Base-by-base conservation (phyloP, 2,888 invertebrate species). In the Mesorhabditis spiculigera region DNA sequence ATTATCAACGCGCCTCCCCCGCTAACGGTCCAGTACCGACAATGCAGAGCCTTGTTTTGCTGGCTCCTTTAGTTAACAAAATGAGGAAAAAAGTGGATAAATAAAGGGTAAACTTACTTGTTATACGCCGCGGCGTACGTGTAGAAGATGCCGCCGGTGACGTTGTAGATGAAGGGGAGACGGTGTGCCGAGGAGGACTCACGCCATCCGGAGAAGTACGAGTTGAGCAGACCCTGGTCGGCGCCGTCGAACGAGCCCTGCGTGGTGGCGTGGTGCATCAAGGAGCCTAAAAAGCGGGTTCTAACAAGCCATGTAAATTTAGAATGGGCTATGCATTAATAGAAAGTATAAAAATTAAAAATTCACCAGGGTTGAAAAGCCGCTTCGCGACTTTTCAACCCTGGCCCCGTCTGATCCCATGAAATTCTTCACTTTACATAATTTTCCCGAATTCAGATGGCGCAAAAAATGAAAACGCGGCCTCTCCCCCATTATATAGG, bases 111-210 rank as follows among this genome's bases (percentile, higher is more conserved):
- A 50, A 44, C 66, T 50, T 88, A 97, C 96, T 93, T 92, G 91
- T 94, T 95, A 87, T 93, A 92, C 69, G 98, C 98, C 72, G 98
- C 97, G 85, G 94, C 89, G 87, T 98, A 99, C n/a, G 95, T 94
- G 87, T 98, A 98, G 83, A 93, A 92, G 67, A 95, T 93, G 71
- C 93, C 93, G 58, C 96, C 94, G 81, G 94, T 93, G 89, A 97
- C 94, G 87, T 98, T 98, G 89, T 97, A 99, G 75, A 93, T 91
- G 88, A 98, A 99, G 16, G 98, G 95, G 82, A 98, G 90, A 88
- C 95, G 95, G 87, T 92, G 93, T 81, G 77, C 71, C 0, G 95
- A 93, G 87, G 97, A 95, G 80, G 91, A 91, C 69, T 91, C 92
- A 4, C 95, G 91, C 98, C 98, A 98, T 85, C 93, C 92, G 74